A percentile compares a stretch with the other conserved stretches of the same genome.
Conservation (phyloP, 2,797 vertebrate species). For the Syngnathus rostellatus region DNA sequence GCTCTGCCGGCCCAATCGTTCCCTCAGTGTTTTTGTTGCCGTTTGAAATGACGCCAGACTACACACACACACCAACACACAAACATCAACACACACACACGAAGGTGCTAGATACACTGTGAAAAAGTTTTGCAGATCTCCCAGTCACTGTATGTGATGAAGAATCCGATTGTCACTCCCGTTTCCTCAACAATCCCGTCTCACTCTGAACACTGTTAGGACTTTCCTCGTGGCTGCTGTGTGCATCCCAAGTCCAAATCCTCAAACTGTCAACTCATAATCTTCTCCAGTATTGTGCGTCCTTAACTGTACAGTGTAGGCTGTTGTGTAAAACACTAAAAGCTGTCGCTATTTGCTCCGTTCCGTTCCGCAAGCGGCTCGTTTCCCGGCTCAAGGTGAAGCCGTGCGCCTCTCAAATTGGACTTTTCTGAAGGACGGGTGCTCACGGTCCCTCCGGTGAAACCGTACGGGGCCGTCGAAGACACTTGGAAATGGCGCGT, state of each 20-base stretch:
- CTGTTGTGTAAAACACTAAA: constrained; percentile 72
- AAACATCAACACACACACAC: constrained; percentile 62
- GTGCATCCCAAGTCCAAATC: constrained; percentile 31
- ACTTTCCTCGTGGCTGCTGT: constrained; percentile 23
- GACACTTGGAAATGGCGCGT: no score
- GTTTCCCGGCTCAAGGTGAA: constrained; percentile 35
- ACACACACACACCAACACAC: constrained; percentile 65
- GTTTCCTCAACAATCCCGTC: constrained; percentile 46
- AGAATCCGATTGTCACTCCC: constrained; percentile 41
- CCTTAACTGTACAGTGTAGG: constrained; percentile 62
- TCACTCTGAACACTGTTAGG: constrained; percentile 52
- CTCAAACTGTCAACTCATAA: constrained; percentile 41
- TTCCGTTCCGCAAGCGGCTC: constrained; percentile 43
- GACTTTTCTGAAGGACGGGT: constrained; percentile 37
- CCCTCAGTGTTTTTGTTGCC: constrained; percentile 60
- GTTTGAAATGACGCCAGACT: constrained; percentile 44
- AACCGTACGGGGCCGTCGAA: constrained; percentile 37
- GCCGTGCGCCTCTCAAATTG: constrained; percentile 30
- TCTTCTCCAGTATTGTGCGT: constrained; percentile 55
- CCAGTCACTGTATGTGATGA: constrained; percentile 69
- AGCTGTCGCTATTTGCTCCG: constrained; percentile 65
- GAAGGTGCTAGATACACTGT: constrained; percentile 99
- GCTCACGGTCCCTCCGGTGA: constrained; percentile 37
- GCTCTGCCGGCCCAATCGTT: constrained; percentile 53
- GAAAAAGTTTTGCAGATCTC: constrained; percentile 77